Base-by-base conservation (phyloP, 2,113 vertebrate genomes). In the Catharus fuscescens region DNA sequence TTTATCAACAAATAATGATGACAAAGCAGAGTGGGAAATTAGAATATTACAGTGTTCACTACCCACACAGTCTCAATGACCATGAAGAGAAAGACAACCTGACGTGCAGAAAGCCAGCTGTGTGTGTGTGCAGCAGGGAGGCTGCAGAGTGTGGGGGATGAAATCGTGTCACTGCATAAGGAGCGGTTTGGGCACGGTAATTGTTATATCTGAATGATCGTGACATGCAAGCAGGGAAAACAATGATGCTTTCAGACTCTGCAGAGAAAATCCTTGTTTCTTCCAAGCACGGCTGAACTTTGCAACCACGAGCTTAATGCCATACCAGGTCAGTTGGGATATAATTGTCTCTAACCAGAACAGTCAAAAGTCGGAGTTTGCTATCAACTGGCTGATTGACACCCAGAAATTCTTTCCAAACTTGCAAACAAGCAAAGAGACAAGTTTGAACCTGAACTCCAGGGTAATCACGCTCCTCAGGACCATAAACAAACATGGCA, bases 391-490 rank as follows among this genome's bases (percentile, higher is more conserved):
- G 12, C 67, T 90, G 66, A 94, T 69, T 80, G 94, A 90, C 87
- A 96, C 78, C 36, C 59, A 92, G 32, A 95, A 95, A 95, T 92
- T 94, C 86, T 59, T 95, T 88, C 71, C 69, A 90, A 81, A 44
- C 73, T 91, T 76, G 62, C 23, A 91, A 89, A 93, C 87, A 80
- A 93, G 86, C 62, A 72, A 78, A 95, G 72, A 86, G n/a, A 71
- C 92, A 52, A 83, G 94, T 90, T 28, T 88, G 72, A 96, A 92
- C 93, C 82, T 94, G 96, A 96, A 88, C 90, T 86, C 60, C n/a
- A 19, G 92, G 65, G 60, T 83, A 86, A 86, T 80, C 82, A 10
- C 0, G 0, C 48, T 40, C 45, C 65, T 74, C 40, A 50, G 70
- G 65, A 93, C 61, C 53, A 64, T 60, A 96, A 96, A 95, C 81